Evolutionary conservation across 2,113 vertebrate species (phyloP).

Genomic region (Vimba vimba): DNA sequence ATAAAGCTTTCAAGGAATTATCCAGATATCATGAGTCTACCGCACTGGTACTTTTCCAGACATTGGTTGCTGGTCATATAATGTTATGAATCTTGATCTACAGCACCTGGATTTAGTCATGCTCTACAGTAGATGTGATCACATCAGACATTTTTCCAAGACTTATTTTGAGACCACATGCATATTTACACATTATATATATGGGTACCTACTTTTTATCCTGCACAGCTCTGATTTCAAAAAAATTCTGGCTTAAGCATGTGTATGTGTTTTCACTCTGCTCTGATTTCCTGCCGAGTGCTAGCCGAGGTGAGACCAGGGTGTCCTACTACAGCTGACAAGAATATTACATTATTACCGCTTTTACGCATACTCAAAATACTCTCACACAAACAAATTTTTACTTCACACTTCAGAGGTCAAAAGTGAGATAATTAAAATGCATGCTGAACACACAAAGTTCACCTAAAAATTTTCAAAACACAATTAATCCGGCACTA

Average conservation of each 20-base stretch:
- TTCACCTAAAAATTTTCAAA: neutral
- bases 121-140: neutral
- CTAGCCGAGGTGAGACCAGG: conserved; percentile 37
- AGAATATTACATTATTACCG: conserved; percentile 22
- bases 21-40: neutral
- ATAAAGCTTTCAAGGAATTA: conserved; percentile 20
- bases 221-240: neutral
- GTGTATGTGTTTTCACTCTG: conserved; percentile 26
- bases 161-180: neutral
- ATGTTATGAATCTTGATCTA: neutral
- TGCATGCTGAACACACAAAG: neutral
- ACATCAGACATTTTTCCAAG: neutral
- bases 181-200: neutral
- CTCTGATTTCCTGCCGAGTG: conserved; percentile 29
- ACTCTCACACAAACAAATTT: conserved; percentile 20
- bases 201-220: neutral
- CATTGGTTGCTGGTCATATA: neutral
- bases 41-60: neutral
- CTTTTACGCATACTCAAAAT: conserved; percentile 13
- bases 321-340: conserved; percentile 32
- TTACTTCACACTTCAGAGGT: conserved; percentile 19
- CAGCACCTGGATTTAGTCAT: neutral
- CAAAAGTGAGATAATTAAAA: conserved; percentile 1
- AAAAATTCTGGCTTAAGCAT: neutral
- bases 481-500: too few species aligned